Evolutionary conservation across 2,113 vertebrate genomes (phyloP).

Genomic region (Phylloscopus trochilus): DNA sequence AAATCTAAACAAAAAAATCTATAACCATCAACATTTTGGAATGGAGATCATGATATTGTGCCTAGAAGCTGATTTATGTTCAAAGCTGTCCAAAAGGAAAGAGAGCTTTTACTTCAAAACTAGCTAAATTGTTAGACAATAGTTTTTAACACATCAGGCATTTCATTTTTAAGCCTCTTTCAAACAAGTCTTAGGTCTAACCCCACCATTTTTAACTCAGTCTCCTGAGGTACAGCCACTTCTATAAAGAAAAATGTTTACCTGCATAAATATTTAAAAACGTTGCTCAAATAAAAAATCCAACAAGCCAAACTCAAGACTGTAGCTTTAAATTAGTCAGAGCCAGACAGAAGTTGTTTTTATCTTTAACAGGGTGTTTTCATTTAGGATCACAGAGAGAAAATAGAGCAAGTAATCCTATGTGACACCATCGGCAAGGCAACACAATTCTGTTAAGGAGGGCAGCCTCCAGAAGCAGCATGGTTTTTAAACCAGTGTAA

Average conservation of each 20-base stretch:
- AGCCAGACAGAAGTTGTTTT: not conserved
- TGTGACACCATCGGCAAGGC: not conserved
- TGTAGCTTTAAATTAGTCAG: not conserved
- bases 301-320: not conserved
- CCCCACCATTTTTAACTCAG: fast-evolving
- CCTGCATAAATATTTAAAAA: not conserved
- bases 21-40: not conserved
- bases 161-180: not conserved
- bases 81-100: not conserved
- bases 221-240: not conserved
- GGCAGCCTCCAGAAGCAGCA: not conserved
- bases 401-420: not conserved
- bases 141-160: not conserved
- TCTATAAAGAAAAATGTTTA: not conserved
- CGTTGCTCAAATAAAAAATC: not conserved
- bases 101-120: not conserved
- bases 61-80: not conserved
- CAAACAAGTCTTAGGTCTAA: not conserved
- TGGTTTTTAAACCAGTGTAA: not conserved
- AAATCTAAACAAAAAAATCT: not conserved
- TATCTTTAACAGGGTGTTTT: not conserved
- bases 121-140: not conserved
- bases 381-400: not conserved
- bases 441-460: not conserved
- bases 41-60: not conserved